Evolutionary conservation across 2,113 vertebrate species (phyloP), one percentile per base, ranked within the genome.

Genomic region (Alethe castanea): DNA sequence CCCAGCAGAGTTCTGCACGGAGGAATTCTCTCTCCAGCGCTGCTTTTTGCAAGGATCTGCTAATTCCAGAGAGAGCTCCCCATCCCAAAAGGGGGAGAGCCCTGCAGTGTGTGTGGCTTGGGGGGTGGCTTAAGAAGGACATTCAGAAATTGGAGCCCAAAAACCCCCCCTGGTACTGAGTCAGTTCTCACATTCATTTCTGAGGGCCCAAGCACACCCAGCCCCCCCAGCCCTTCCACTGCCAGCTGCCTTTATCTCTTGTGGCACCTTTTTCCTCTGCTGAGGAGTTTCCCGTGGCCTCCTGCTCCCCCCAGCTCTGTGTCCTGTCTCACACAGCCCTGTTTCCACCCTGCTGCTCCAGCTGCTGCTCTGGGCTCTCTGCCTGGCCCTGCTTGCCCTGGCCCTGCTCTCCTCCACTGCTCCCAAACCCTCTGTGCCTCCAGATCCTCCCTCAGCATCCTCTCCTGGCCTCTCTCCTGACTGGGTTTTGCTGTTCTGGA

Each of bases 81-180:
- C 40, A 3, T 18, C 45, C 67, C 50, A 3, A 2, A 19, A 60
- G 25, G 33, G 57, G 42, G 24, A 60, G 48, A 45, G 38, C 18
- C 90, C 62, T 69, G 81, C 54, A 69, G 59, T 7, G 0, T 14
- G 13, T n/a, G 72, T 29, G n/a, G 85, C 50, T 17, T 36, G 35
- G 8, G 9, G 33, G 33, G 11, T 50, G 40, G 50, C 8, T 50
- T 54, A 35, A 38, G 52, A 74, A 12, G 12, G 56, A 42, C 26
- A 5, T 23, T 47, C 9, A 67, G 53, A 33, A 53, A 66, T 48
- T 35, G 17, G 44, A 79, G 78, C 29, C 44, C n/a, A 53, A 72
- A 72, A 26, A 10, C 1, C 0, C 8, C 44, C n/a, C 47, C 48
- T 61, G 61, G n/a, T 64, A 17, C 0, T 5, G 44, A 60, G 70